phyloP scores from a whole-genome alignment of 2,113 vertebrate species.

The Tylochromis polylepis region DNA sequence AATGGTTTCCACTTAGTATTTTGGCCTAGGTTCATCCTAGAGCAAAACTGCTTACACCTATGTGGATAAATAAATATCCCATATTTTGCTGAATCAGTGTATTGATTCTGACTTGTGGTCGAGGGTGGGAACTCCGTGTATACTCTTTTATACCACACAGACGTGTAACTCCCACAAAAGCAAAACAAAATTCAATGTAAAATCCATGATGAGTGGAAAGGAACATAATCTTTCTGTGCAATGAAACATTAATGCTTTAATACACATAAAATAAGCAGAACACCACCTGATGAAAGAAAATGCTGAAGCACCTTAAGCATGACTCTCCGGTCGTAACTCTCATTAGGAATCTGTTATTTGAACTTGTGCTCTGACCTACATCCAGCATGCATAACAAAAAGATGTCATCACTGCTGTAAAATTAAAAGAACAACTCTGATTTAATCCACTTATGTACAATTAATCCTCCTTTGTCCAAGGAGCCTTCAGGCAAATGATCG shows the following conservation, averaged over 20 bases:
- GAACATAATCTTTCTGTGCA: background rate
- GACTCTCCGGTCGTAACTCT: background rate
- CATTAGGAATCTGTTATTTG: background rate
- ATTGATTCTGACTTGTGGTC: background rate
- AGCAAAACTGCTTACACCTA: background rate
- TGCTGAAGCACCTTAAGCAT: background rate
- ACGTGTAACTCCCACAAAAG: background rate
- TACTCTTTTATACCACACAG: background rate
- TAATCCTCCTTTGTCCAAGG: conserved; percentile 31
- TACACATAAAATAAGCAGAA: background rate
- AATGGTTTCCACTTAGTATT: background rate
- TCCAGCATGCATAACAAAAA: background rate
- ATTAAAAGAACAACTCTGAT: conserved; percentile 26
- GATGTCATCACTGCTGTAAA: conserved; percentile 2
- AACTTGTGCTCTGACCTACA: background rate
- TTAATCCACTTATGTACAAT: conserved; percentile 24
- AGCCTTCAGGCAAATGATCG: conserved; percentile 24
- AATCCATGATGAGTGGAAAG: background rate
- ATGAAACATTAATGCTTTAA: background rate
- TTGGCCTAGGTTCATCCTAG: background rate
- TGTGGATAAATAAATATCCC: background rate
- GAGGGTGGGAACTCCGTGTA: background rate
- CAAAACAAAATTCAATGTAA: background rate
- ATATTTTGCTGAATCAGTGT: background rate
- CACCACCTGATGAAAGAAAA: background rate